Percentiles rank a stretch among this genome's conserved stretches.
Evolutionary conservation across 2,797 vertebrate species (phyloP).

Genomic region (Triplophysa yarkandensis): DNA sequence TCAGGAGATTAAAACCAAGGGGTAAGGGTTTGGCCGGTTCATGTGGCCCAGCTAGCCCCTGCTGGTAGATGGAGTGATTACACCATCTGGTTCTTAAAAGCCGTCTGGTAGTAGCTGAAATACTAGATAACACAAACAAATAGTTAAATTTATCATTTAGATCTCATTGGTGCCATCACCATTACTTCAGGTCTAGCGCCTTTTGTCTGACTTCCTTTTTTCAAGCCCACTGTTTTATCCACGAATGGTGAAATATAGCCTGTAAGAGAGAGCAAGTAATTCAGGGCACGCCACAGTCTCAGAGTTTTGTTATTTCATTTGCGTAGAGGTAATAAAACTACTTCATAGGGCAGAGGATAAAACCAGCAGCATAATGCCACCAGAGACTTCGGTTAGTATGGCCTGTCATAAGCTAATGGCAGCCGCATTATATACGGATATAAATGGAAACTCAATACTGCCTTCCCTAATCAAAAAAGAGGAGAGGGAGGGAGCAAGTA

Average conservation of each 20-base stretch:
- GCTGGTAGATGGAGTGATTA: background rate
- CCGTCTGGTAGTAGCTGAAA: too few species aligned
- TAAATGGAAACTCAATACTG: slow-evolving; percentile 49
- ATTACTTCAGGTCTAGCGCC: background rate
- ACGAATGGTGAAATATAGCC: slow-evolving; percentile 15
- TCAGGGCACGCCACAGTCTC: slow-evolving; percentile 27
- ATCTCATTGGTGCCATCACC: too few species aligned
- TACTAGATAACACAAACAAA: too few species aligned
- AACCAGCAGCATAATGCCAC: slow-evolving; percentile 40
- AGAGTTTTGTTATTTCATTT: slow-evolving; percentile 33
- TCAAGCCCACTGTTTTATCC: background rate
- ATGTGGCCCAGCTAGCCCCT: background rate
- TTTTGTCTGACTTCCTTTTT: background rate
- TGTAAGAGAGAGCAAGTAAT: slow-evolving; percentile 17
- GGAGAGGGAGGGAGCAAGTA: slow-evolving; percentile 43
- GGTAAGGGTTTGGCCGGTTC: background rate
- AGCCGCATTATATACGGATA: slow-evolving; percentile 46
- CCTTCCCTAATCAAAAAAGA: slow-evolving; percentile 42
- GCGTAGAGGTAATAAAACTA: slow-evolving; percentile 41
- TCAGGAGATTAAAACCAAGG: background rate
- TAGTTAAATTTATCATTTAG: too few species aligned
- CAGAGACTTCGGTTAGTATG: slow-evolving; percentile 32
- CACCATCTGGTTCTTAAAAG: background rate
- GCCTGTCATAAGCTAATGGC: slow-evolving; percentile 47
- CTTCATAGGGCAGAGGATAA: slow-evolving; percentile 46